A percentile compares a stretch with the other conserved stretches of the same genome.
Conservation (phyloP, 2,113 vertebrate species). For the Proteles cristata region DNA sequence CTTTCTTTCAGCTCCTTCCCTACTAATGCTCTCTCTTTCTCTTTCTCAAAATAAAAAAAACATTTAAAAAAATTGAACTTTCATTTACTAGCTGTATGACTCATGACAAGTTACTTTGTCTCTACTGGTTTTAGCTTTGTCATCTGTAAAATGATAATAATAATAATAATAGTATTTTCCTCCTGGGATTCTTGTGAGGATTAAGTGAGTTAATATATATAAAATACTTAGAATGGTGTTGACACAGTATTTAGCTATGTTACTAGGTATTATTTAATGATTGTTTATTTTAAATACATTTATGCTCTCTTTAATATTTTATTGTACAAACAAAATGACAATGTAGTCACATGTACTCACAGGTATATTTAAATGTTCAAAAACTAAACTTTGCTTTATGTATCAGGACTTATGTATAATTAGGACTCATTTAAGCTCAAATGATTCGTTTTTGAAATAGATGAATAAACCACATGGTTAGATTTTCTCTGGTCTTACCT, state of each 20-base stretch:
- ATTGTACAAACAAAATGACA: neutral
- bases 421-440: neutral
- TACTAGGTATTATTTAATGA: neutral
- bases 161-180: neutral
- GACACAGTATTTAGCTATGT: neutral
- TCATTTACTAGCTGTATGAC: neutral
- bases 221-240: neutral
- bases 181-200: neutral
- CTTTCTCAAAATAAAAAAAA: too few species aligned
- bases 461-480: neutral
- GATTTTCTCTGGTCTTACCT: neutral
- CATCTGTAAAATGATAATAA: neutral
- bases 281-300: constrained; percentile 3
- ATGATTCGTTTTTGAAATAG: neutral
- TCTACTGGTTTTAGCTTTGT: neutral
- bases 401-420: neutral
- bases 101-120: neutral
- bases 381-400: neutral
- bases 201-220: neutral
- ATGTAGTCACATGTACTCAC: neutral
- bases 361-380: neutral
- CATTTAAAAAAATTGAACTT: neutral
- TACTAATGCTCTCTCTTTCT: too few species aligned
- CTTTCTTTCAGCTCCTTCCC: too few species aligned
- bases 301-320: neutral